phyloP scores from a whole-genome alignment of 1,140 invertebrate species.

The Drosophila mauritiana region DNA sequence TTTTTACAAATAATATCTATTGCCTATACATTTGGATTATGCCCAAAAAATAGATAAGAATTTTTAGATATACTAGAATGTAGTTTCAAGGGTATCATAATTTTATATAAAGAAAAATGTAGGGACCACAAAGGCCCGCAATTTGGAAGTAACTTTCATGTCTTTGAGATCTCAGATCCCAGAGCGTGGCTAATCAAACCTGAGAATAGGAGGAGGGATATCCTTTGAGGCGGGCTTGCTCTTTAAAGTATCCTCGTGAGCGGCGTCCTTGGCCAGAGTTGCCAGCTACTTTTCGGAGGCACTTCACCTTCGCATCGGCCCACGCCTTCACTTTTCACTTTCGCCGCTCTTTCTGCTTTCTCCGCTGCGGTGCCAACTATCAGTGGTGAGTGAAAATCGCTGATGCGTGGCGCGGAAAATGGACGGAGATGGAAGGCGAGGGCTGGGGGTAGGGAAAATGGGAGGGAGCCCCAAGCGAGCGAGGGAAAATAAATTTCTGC shows the following conservation, averaged over 20 bases:
- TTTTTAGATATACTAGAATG: too few species aligned
- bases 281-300: slow-evolving; percentile 47
- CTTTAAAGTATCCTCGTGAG: slow-evolving; percentile 11
- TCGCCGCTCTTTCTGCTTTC: slow-evolving; percentile 29
- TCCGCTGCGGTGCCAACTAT: slow-evolving; percentile 53
- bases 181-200: slow-evolving; percentile 67
- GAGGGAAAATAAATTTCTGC: slow-evolving; percentile 65
- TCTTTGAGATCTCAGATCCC: slow-evolving; percentile 12
- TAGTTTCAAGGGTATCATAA: too few species aligned
- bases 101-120: too few species aligned
- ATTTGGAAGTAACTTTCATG: slow-evolving; percentile 22
- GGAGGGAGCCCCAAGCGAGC: slow-evolving; percentile 27
- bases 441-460: neutral
- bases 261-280: slow-evolving; percentile 38
- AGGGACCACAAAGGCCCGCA: slow-evolving; percentile 15
- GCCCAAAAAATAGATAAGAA: too few species aligned
- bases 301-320: slow-evolving; percentile 35
- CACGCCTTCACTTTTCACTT: slow-evolving; percentile 16
- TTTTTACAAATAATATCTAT: too few species aligned
- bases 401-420: slow-evolving; percentile 58
- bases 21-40: neutral
- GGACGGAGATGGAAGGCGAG: neutral
- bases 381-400: slow-evolving; percentile 78
- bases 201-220: slow-evolving; percentile 8
- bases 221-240: slow-evolving; percentile 8